phyloP scores from a whole-genome alignment of 1,140 invertebrate species.

The Hypsibius dujardini region DNA sequence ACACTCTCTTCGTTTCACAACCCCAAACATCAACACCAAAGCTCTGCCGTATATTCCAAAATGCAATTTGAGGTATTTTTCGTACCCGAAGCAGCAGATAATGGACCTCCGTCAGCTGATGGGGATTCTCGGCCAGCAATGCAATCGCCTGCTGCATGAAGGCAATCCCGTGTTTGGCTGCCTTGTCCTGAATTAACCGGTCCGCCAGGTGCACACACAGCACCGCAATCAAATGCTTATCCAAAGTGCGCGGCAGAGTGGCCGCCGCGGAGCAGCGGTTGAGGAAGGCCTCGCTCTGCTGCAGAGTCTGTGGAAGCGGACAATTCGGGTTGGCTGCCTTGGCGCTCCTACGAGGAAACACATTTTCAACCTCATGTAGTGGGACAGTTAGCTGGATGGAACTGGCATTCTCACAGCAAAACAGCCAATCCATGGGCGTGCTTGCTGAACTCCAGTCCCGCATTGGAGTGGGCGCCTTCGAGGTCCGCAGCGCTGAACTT shows the following conservation, averaged over 20 bases:
- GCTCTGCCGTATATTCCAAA: not conserved
- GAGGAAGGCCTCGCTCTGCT: not conserved
- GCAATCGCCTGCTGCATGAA: not conserved
- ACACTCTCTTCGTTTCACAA: no score
- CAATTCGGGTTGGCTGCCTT: not conserved
- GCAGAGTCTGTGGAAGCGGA: not conserved
- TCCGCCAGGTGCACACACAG: not conserved
- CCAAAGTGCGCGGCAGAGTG: not conserved
- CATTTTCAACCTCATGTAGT: not conserved
- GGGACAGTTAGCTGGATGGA: not conserved
- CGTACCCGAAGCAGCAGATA: not conserved
- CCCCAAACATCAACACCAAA: no score
- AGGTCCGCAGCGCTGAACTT: no score
- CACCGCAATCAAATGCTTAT: not conserved
- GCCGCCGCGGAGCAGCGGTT: not conserved
- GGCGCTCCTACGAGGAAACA: not conserved
- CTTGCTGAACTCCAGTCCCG: not conserved
- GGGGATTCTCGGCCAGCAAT: not conserved
- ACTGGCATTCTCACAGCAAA: not conserved
- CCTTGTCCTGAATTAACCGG: not conserved
- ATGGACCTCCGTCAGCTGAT: constrained; percentile 9
- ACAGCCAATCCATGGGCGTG: not conserved
- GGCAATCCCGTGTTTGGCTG: not conserved
- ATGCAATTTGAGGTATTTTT: not conserved
- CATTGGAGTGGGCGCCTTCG: no score